Evolutionary conservation across 2,888 invertebrate species (phyloP).

Genomic region (Cetonia aurata): DNA sequence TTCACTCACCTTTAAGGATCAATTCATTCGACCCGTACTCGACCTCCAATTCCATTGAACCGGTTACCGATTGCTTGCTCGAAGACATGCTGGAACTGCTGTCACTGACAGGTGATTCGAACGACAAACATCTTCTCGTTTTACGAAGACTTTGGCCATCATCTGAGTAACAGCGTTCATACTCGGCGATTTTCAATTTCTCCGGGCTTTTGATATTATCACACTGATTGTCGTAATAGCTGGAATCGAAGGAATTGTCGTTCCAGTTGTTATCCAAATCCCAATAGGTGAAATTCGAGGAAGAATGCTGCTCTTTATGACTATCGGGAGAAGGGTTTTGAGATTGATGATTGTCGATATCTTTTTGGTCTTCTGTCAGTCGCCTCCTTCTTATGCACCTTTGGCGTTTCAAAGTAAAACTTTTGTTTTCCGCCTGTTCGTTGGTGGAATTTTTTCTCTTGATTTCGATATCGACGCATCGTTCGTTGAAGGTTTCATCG

Average conservation of each 20-base stretch:
- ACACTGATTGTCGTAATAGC: slow-evolving; percentile 18
- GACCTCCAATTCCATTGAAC: slow-evolving; percentile 64
- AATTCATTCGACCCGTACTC: slow-evolving; percentile 60
- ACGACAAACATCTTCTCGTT: slow-evolving; percentile 65
- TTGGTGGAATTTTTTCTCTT: slow-evolving; percentile 36
- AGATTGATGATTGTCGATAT: background rate
- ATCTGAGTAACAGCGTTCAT: slow-evolving; percentile 4
- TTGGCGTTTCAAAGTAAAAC: slow-evolving; percentile 68
- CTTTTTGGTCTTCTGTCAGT: slow-evolving; percentile 32
- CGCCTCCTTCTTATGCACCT: slow-evolving; percentile 69
- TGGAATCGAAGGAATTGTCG: slow-evolving; percentile 47
- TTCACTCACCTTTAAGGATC: slow-evolving; percentile 65
- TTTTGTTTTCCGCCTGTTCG: slow-evolving; percentile 53
- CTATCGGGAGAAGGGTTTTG: no score
- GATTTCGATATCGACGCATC: slow-evolving; percentile 60
- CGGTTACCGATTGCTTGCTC: slow-evolving; percentile 56
- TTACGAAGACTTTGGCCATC: slow-evolving; percentile 48
- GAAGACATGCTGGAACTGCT: slow-evolving; percentile 50
- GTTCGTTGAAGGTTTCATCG: slow-evolving; percentile 63
- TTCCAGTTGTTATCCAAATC: slow-evolving; percentile 35
- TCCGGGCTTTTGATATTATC: slow-evolving; percentile 11
- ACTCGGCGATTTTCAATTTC: slow-evolving; percentile 7
- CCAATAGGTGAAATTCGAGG: slow-evolving; percentile 19
- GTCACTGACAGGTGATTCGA: slow-evolving; percentile 60
- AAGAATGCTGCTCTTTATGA: background rate